Base-by-base conservation (phyloP, 2,113 vertebrate genomes). In the Syrmaticus mikado region DNA sequence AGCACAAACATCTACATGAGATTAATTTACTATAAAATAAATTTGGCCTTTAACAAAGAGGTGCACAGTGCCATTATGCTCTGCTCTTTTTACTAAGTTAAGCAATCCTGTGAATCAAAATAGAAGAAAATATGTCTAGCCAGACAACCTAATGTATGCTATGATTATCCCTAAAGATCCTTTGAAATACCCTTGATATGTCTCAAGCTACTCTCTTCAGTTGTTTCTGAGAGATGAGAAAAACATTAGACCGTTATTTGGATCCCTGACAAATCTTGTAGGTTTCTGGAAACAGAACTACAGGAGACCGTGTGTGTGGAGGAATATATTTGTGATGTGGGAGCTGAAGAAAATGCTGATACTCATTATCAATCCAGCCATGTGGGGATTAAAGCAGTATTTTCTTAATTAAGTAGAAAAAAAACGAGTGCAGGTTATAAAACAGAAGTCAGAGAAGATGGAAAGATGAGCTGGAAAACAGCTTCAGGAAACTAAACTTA, bases 401-500 rank as follows among this genome's bases (percentile, higher is more conserved):
- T 81, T 84, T 27, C 36, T 86, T 85, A 91, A 93, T 77, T 80
- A 80, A 91, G 67, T 25, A 76, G 52, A 38, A 61, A 36, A 36
- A 67, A 53, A 53, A 58, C 38, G 36, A 38, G 22, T 8, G 4
- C 61, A 85, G 22, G 41, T 67, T 90, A 83, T 57, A 93, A 82
- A 72, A 28, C 28, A 72, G 11, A 71, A 68, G 15, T 41, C 68
- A 85, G 65, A 86, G 36, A 95, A 62, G 43, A 43, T 38, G 11
- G 36, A 84, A 91, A 61, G 19, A 82, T 40, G 48, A 65, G 4
- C 14, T 70, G 18, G 25, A 84, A 94, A 82, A 77, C 21, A 60
- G 48, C 34, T 85, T 74, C 41, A 83, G 65, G 85, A 93, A 92
- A 50, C 17, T 85, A 62, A 87, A 79, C 46, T 85, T 71, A 55